Base-by-base conservation (phyloP, 2,797 vertebrate genomes). In the Poliocrania exsul region DNA sequence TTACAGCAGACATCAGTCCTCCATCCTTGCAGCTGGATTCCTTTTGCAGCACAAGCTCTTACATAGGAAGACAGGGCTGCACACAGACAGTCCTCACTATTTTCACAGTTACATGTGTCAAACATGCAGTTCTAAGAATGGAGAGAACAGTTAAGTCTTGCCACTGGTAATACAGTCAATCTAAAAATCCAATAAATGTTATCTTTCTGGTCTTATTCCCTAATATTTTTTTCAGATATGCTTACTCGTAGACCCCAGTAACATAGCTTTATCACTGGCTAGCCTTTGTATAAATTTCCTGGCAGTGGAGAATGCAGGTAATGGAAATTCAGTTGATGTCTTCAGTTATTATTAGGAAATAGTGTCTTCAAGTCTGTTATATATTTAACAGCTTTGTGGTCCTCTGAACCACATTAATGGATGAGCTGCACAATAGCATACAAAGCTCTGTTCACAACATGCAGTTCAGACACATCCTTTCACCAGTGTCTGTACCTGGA, bases 61-160 rank as follows among this genome's bases (percentile, higher is more conserved):
- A 97, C 95, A 21, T 97, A 97, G 44, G 96, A 94, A 42, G 96
- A 95, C 58, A 97, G 61, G 49, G 97, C 98, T 0, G 99, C 98
- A 40, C 99, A 99, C 96, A 99, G 96, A 90, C 99, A 99, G 86
- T 98, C 98, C 91, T 99, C 99, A 1, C 98, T 99, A 92, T 97
- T 99, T 96, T 99, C 98, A 93, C 99, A 99, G 94, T 98, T 99
- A 87, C 99, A 99, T 38, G 98, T 99, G 75, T 99, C 98, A 82
- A 99, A 99, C 83, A 97, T 98, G 94, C 99, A 99, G 91, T 99
- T 98, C 99, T 99, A 78, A 95, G 38, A 93, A 95, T 21, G 3
- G 4, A 38, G 21, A 89, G 78, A 73, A 69, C 84, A 70, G 65
- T 4, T 29, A 85, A 54, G 5, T 88, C 58, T 81, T 26, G 78